Percentiles rank a stretch among this genome's conserved stretches.
Conservation (phyloP, 2,113 vertebrate species). For the Chaetura pelagica region DNA sequence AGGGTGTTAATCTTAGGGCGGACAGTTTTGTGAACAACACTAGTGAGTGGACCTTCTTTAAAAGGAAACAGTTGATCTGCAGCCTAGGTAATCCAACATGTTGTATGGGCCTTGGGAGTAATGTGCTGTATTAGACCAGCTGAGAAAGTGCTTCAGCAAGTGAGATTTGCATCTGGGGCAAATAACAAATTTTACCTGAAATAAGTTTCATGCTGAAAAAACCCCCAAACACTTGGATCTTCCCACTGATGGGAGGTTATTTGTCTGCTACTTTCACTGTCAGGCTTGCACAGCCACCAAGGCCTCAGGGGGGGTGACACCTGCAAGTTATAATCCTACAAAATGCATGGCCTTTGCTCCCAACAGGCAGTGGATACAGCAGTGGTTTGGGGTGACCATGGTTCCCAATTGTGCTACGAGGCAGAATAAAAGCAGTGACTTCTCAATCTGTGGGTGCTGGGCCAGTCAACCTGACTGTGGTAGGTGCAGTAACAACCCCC, state of each 20-base stretch:
- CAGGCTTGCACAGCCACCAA: not conserved
- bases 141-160: not conserved
- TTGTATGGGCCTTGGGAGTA: not conserved
- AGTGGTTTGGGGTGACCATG: fast-evolving
- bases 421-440: not conserved
- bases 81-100: not conserved
- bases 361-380: not conserved
- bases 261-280: not conserved
- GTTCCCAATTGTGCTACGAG: fast-evolving
- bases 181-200: not conserved
- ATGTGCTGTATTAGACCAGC: not conserved
- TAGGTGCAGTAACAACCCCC: not conserved
- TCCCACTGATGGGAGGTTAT: not conserved
- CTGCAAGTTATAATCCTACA: not conserved
- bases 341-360: not conserved
- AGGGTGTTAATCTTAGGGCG: not conserved
- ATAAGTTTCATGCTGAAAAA: not conserved
- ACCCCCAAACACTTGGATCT: not conserved
- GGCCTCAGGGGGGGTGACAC: not conserved
- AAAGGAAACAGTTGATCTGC: not conserved
- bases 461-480: not conserved
- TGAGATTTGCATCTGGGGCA: not conserved
- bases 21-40: not conserved
- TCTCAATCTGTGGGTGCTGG: not conserved
- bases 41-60: not conserved